Evolutionary conservation across 1,140 invertebrate genomes (phyloP), one percentile per base, ranked within the genome.

Genomic region (Branchinecta lindahli): DNA sequence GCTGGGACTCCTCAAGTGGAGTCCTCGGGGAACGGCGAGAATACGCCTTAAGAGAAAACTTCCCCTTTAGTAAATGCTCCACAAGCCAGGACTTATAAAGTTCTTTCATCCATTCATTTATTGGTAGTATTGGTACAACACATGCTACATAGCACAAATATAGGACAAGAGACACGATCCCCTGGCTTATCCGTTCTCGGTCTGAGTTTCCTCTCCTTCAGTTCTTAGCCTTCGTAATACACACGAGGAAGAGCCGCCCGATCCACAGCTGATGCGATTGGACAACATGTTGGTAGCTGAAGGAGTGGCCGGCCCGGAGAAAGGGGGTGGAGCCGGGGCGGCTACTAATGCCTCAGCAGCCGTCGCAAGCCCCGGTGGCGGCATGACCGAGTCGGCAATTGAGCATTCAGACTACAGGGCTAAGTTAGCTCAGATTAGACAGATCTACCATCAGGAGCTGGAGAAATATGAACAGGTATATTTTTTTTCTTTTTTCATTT

Each of bases 201-300:
- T 33, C 5, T 33, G 33, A 33, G 33, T 33, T 33, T 5, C 33
- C 33, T 33, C 33, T 33, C 33, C 33, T 33, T 12, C 82, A 92
- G 95, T 96, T 46, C 82, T 98, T 70, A 96, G 92, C 74, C 85
- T 98, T 75, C 86, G 94, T 74, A 96, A 96, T 79, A 93, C 92
- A 73, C 94, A 98, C 83, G 96, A 98, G 80, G 96, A 99, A 78
- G 96, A 98, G 77, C 94, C 95, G 0, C 94, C 96, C 77, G 96
- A 99, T 83, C 96, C 96, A 0, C 96, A 99, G 78, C 81, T 99
- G 71, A 98, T 99, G 92, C 84, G 97, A 74, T 81, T 99, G 77
- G 96, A 99, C 82, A 99, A 99, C 81, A 99, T 99, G 97, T 83
- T 99, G 77, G 96, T 98, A 74, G 97, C 97, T 0, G 97, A 99